phyloP scores from a whole-genome alignment of 2,797 vertebrate species.

The Pelochelys cantorii region DNA sequence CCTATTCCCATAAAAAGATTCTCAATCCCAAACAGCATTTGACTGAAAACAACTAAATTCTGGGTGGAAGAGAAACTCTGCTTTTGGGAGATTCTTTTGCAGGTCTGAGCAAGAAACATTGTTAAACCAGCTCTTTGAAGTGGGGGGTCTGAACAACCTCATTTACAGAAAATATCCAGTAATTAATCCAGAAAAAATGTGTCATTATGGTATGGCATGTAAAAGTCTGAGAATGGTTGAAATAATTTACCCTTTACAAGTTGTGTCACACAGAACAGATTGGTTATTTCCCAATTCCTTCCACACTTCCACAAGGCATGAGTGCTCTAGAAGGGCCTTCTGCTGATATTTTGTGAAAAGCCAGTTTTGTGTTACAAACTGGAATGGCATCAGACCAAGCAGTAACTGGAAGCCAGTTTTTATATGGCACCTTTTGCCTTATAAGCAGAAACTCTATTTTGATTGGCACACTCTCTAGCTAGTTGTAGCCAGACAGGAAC shows the following conservation, averaged over 20 bases:
- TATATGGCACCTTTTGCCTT: neutral
- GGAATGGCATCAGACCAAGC: neutral
- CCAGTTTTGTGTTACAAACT: neutral
- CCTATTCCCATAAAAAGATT: neutral
- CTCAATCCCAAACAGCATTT: rapidly evolving
- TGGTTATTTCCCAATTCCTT: neutral
- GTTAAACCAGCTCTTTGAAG: neutral
- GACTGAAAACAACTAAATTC: neutral
- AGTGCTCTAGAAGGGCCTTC: neutral
- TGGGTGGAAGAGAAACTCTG: neutral
- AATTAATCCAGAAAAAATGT: neutral
- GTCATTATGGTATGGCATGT: neutral
- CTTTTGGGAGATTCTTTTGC: neutral
- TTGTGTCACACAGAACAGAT: rapidly evolving
- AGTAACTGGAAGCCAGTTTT: neutral
- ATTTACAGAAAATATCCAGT: neutral
- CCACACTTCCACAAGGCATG: neutral
- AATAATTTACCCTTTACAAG: neutral
- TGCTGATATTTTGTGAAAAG: neutral
- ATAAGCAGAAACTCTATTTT: neutral
- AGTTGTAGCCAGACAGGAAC: too few relatives aligned
- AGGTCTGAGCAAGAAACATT: neutral
- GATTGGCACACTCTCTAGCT: neutral
- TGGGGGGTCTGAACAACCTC: neutral
- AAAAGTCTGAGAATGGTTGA: neutral